A percentile compares a stretch with the other conserved stretches of the same genome.
Conservation (phyloP, 2,888 invertebrate genomes). For the Trichopoda pennipes region DNA sequence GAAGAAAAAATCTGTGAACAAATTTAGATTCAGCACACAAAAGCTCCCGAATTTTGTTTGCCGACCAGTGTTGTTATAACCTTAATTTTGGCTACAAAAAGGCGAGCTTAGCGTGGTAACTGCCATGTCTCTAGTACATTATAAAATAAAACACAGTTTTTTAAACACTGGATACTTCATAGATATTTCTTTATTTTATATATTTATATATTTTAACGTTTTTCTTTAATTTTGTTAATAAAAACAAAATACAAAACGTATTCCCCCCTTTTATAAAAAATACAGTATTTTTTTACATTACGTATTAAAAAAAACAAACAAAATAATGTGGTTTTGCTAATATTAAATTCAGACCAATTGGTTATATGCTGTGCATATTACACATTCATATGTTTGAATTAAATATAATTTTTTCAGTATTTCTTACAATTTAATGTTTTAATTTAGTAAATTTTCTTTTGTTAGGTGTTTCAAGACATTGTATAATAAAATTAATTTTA, state of each 20-base stretch:
- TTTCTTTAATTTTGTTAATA: constrained; percentile 48
- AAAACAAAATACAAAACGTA: constrained; percentile 42
- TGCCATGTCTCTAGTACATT: too few species aligned
- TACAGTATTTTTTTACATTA: constrained; percentile 63
- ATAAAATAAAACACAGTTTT: constrained; percentile 46
- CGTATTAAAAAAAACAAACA: constrained; percentile 45
- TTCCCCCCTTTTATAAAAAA: constrained; percentile 38
- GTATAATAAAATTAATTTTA: constrained; percentile 21
- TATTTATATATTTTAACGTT: constrained; percentile 17
- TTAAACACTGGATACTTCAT: constrained; percentile 63
- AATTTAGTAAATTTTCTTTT: constrained; percentile 35
- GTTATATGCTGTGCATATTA: constrained; percentile 44
- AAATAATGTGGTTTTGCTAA: constrained; percentile 52
- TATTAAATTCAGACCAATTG: constrained; percentile 67
- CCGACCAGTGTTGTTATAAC: too few species aligned
- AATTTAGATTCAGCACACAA: too few species aligned
- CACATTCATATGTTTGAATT: constrained; percentile 46
- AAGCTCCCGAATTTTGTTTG: too few species aligned
- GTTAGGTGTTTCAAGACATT: constrained; percentile 37
- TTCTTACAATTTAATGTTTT: constrained; percentile 43
- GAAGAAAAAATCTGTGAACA: too few species aligned
- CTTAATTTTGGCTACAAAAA: too few species aligned
- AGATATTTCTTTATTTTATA: constrained; percentile 46
- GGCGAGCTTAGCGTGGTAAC: too few species aligned
- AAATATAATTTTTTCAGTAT: constrained; percentile 47